These are phyloP conservation scores for Andrena praecox DNA, from an alignment of 2,888 invertebrate species.

Conservation along the genomic window DNA sequence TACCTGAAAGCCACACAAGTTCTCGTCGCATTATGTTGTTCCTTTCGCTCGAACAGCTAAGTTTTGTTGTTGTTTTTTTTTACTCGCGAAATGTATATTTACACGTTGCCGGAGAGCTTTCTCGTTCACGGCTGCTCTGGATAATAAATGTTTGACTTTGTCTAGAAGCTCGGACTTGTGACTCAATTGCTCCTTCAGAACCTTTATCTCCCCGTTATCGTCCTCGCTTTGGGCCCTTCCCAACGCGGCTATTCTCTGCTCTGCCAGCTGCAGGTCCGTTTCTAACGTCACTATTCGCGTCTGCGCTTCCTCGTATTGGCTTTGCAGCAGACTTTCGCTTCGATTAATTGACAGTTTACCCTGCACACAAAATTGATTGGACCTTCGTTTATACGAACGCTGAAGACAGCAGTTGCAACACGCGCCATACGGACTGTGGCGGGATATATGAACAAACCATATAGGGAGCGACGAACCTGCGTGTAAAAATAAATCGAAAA, in stretches of 20 bases:
- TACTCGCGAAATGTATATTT: constrained; percentile 54
- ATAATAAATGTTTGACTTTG: constrained; percentile 88
- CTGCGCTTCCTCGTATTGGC: constrained; percentile 75
- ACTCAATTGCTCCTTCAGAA: constrained; percentile 86
- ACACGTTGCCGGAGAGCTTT: constrained; percentile 88
- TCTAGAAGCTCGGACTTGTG: constrained; percentile 88
- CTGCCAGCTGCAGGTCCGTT: constrained; percentile 78
- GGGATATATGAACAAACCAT: too few relatives aligned
- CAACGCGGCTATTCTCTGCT: constrained; percentile 74
- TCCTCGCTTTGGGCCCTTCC: constrained; percentile 82
- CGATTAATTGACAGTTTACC: constrained; percentile 79
- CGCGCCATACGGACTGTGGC: too few relatives aligned
- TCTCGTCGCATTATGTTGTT: constrained; percentile 24
- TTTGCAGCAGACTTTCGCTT: constrained; percentile 86
- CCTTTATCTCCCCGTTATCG: constrained; percentile 84
- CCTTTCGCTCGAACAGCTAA: constrained; percentile 1
- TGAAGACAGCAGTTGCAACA: too few relatives aligned
- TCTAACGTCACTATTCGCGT: constrained; percentile 77
- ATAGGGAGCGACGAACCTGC: too few relatives aligned
- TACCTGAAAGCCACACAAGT: constrained; percentile 70
- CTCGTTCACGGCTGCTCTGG: constrained; percentile 88
- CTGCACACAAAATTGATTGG: constrained; percentile 17
- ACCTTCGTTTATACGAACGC: too few relatives aligned
- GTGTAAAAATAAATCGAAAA: too few relatives aligned
- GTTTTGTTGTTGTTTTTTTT: neutral